These are phyloP conservation scores for Calypte anna DNA, from an alignment of 2,113 vertebrate species.

Conservation along the genomic window DNA sequence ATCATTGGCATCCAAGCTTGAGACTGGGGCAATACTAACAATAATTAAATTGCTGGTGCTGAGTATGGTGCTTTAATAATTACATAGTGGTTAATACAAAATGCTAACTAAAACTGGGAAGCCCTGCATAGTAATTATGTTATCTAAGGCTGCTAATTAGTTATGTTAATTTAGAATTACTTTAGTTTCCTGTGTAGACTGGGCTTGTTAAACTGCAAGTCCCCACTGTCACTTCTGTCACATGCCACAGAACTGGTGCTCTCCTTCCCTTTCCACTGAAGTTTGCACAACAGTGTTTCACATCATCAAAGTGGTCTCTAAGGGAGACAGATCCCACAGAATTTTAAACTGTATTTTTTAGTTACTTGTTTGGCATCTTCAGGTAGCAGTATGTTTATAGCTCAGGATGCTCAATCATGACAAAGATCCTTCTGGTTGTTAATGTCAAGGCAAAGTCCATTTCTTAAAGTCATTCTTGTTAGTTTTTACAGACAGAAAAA, in stretches of 20 bases:
- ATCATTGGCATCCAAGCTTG: slow-evolving; percentile 79
- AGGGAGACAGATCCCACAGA: background rate
- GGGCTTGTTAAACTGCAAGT: slow-evolving; percentile 23
- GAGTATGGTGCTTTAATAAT: slow-evolving; percentile 80
- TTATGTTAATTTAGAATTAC: slow-evolving; percentile 59
- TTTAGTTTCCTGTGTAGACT: background rate
- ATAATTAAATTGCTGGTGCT: slow-evolving; percentile 79
- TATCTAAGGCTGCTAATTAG: slow-evolving; percentile 77
- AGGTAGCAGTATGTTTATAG: background rate
- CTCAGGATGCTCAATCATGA: background rate
- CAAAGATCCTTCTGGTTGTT: background rate
- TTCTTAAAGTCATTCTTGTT: background rate
- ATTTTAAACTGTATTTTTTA: background rate
- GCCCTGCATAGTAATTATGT: slow-evolving; percentile 80
- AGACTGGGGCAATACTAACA: slow-evolving; percentile 71
- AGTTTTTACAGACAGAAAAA: background rate
- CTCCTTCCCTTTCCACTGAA: background rate
- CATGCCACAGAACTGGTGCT: background rate
- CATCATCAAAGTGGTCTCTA: background rate
- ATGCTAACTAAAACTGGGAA: slow-evolving; percentile 71
- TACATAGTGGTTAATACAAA: slow-evolving; percentile 76
- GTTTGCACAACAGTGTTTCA: background rate
- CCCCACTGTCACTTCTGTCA: background rate
- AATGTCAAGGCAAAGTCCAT: background rate
- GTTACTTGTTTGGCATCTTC: background rate